These are phyloP conservation scores for Eupithecia centaureata DNA, from an alignment of 2,888 invertebrate species.

Conservation along the genomic window DNA sequence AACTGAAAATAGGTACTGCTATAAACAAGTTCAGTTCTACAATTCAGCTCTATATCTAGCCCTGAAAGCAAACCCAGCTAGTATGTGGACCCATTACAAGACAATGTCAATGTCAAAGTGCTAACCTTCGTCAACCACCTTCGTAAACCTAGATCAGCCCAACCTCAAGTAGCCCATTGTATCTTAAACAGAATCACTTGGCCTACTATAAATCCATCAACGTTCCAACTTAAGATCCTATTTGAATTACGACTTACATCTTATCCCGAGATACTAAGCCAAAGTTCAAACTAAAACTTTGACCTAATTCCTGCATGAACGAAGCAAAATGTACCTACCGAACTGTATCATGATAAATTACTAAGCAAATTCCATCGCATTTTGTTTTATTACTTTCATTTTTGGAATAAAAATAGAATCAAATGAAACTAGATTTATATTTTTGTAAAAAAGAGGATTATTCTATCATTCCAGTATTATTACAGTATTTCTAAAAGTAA, in stretches of 20 bases:
- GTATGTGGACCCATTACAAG: background rate
- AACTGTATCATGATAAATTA: constrained; percentile 6
- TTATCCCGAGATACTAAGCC: constrained; percentile 34
- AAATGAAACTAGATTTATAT: no score
- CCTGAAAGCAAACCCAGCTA: background rate
- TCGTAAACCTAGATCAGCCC: constrained; percentile 11
- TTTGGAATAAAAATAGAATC: background rate
- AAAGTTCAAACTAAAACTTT: constrained; percentile 40
- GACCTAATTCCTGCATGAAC: constrained; percentile 33
- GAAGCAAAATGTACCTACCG: background rate
- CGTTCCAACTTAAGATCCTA: constrained; percentile 35
- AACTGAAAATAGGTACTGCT: background rate
- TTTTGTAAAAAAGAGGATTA: no score
- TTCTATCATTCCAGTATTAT: no score
- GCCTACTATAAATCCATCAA: constrained; percentile 37
- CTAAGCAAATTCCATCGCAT: background rate
- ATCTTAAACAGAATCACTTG: constrained; percentile 27
- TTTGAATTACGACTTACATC: constrained; percentile 37
- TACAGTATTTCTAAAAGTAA: no score
- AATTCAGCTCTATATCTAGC: background rate
- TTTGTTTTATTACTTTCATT: background rate
- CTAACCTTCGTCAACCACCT: constrained; percentile 5
- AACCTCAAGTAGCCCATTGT: constrained; percentile 19
- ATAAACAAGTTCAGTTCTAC: background rate
- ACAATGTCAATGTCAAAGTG: constrained; percentile 10